phyloP scores from a whole-genome alignment of 1,140 invertebrate species.

The Drosophila elegans region DNA sequence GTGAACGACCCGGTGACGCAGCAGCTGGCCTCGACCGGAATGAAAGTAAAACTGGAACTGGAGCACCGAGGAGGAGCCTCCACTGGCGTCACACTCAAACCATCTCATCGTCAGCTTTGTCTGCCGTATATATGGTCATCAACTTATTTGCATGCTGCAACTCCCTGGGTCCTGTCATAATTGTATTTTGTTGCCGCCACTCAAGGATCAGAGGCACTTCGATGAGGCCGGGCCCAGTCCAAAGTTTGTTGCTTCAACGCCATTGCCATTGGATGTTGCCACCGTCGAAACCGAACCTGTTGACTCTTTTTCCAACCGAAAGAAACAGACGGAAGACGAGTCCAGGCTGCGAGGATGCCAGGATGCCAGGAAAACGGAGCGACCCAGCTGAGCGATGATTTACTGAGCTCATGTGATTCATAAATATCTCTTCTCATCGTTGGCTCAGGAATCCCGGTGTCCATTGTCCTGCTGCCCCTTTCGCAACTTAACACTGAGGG shows the following conservation, averaged over 20 bases:
- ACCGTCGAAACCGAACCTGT: conserved; percentile 17
- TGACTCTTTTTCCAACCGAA: conserved; percentile 18
- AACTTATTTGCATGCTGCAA: conserved; percentile 39
- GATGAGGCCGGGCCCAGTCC: conserved; percentile 10
- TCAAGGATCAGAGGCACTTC: conserved; percentile 22
- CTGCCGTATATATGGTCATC: conserved; percentile 30
- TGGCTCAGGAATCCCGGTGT: conserved; percentile 22
- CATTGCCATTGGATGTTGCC: not conserved
- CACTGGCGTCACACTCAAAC: conserved; percentile 17
- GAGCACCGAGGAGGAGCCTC: conserved; percentile 12
- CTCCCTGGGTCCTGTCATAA: conserved; percentile 24
- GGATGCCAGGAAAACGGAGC: not conserved
- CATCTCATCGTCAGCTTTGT: conserved; percentile 15
- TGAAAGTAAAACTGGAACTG: conserved; percentile 41
- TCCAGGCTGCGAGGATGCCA: not conserved
- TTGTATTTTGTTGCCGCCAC: conserved; percentile 44
- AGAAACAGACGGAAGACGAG: conserved; percentile 15
- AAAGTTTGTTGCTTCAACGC: conserved; percentile 14
- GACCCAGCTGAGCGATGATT: conserved; percentile 43
- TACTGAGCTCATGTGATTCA: conserved; percentile 72
- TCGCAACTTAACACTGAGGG: conserved; percentile 1
- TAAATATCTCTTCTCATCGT: conserved; percentile 67
- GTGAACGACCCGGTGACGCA: conserved; percentile 44
- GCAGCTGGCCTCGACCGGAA: conserved; percentile 46
- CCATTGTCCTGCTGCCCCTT: conserved; percentile 5